Evolutionary conservation across 2,888 invertebrate species (phyloP).

Genomic region (Thecophora atra): DNA sequence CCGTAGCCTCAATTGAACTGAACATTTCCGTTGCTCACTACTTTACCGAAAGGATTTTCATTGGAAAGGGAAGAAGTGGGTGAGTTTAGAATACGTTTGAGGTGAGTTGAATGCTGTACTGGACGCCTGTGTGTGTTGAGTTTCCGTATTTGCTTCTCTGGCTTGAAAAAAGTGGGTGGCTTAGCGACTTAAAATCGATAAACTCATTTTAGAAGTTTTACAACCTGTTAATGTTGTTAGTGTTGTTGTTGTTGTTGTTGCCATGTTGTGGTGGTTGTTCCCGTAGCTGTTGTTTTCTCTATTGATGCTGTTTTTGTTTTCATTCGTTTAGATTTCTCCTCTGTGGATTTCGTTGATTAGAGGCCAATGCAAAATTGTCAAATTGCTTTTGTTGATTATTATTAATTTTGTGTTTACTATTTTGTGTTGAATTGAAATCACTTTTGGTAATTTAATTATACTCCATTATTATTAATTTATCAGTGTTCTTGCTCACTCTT

Average conservation of each 20-base stretch:
- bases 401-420: too few species aligned
- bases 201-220: slow-evolving; percentile 58
- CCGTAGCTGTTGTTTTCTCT: not conserved
- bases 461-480: too few species aligned
- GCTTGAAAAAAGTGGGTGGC: slow-evolving; percentile 35
- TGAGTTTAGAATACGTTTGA: not conserved
- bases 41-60: not conserved
- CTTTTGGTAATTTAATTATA: too few species aligned
- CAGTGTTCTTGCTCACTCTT: too few species aligned
- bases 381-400: not conserved
- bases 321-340: not conserved
- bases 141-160: not conserved
- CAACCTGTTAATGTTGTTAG: slow-evolving; percentile 39
- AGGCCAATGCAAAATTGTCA: not conserved
- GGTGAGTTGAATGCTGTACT: slow-evolving; percentile 18
- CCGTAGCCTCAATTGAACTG: not conserved
- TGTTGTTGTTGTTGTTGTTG: slow-evolving; percentile 5
- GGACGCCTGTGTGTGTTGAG: too few species aligned
- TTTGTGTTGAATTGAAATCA: too few species aligned
- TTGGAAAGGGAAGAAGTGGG: not conserved
- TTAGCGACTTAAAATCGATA: slow-evolving; percentile 56
- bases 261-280: not conserved
- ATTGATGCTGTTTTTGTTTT: not conserved
- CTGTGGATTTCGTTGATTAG: not conserved
- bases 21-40: slow-evolving; percentile 16